A percentile compares a stretch with the other conserved stretches of the same genome.
These are phyloP conservation scores for Nicator chloris DNA, from an alignment of 2,113 vertebrate species.

Conservation along the genomic window DNA sequence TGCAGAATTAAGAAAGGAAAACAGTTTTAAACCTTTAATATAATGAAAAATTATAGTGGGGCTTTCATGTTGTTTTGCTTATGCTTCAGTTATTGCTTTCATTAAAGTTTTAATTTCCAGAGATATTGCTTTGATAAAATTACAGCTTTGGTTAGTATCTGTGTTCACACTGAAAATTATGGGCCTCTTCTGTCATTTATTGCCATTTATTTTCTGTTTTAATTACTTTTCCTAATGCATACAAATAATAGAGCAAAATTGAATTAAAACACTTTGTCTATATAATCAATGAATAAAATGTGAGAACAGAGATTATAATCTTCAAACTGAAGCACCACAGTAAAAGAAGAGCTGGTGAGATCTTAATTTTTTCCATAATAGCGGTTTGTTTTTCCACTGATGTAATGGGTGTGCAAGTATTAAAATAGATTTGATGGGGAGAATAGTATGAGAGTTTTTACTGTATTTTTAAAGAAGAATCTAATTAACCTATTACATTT, in stretches of 20 bases:
- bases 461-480: background rate
- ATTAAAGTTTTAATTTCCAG: conserved; percentile 73
- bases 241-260: background rate
- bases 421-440: background rate
- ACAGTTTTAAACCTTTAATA: conserved; percentile 50
- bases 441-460: background rate
- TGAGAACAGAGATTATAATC: background rate
- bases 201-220: conserved; percentile 20
- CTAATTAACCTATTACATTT: background rate
- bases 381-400: background rate
- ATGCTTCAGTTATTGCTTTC: conserved; percentile 64
- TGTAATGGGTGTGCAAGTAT: background rate
- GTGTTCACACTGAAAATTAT: conserved; percentile 18
- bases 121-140: conserved; percentile 65
- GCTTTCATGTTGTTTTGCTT: conserved; percentile 65
- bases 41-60: conserved; percentile 58
- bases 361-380: background rate
- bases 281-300: background rate
- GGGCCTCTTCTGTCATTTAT: conserved; percentile 37
- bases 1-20: conserved; percentile 18
- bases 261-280: background rate
- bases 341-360: background rate
- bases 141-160: conserved; percentile 48
- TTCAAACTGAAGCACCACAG: background rate
- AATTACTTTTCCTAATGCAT: conserved; percentile 10